Conservation (phyloP, 2,797 vertebrate species). For the Semaprochilodus insignis region DNA sequence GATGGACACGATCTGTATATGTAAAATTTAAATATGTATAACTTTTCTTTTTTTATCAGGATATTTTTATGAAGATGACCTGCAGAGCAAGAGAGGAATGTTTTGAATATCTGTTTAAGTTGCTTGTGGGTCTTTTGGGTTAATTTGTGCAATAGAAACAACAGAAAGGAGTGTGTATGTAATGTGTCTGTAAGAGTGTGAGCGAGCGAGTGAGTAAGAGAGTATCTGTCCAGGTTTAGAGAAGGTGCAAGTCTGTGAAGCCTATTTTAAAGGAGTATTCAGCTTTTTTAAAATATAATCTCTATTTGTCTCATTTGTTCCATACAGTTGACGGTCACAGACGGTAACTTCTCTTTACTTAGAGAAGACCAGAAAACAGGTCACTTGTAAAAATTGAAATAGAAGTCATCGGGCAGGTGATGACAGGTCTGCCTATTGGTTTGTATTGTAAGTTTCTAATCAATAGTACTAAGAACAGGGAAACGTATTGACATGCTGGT, state of each 20-base stretch:
- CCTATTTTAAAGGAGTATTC: neutral
- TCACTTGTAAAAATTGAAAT: neutral
- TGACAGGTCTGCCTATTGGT: neutral
- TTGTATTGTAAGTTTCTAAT: neutral
- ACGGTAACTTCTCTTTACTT: neutral
- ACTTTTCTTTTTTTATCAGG: slow-evolving; percentile 22
- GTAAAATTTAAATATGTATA: slow-evolving; percentile 10
- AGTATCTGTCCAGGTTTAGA: neutral
- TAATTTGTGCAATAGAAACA: slow-evolving; percentile 31
- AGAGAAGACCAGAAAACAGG: neutral
- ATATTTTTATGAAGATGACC: slow-evolving; percentile 10
- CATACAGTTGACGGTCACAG: neutral
- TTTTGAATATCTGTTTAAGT: slow-evolving; percentile 34
- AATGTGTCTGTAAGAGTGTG: neutral
- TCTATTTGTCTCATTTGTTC: neutral
- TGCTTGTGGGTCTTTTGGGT: neutral
- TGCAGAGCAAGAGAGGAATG: slow-evolving; percentile 8
- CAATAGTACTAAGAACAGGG: neutral
- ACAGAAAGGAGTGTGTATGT: neutral
- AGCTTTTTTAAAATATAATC: neutral
- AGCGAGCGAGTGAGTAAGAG: neutral
- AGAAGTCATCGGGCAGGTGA: neutral
- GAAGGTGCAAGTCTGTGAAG: neutral
- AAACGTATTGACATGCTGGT: neutral
- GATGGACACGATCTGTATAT: slow-evolving; percentile 58